phyloP scores from a whole-genome alignment of 2,797 vertebrate species.

The Scyliorhinus canicula region DNA sequence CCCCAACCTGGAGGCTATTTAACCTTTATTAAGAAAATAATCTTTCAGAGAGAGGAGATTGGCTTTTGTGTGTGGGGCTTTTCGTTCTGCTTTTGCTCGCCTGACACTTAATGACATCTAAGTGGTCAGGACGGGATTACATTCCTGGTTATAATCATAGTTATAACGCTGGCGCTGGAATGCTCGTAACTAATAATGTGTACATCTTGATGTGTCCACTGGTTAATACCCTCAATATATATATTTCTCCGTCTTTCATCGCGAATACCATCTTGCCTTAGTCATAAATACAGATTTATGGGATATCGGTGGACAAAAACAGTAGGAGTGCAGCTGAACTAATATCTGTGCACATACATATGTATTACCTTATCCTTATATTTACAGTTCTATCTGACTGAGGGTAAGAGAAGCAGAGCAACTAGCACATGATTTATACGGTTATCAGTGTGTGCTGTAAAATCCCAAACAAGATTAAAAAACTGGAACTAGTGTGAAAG shows the following conservation, averaged over 20 bases:
- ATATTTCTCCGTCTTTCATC: background rate
- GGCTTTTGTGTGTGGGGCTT: background rate
- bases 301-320: background rate
- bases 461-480: background rate
- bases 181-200: background rate
- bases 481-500: background rate
- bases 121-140: background rate
- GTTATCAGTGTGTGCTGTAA: background rate
- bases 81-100: background rate
- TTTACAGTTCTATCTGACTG: background rate
- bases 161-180: background rate
- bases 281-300: conserved; percentile 14
- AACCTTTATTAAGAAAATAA: conserved; percentile 29
- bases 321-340: background rate
- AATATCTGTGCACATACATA: background rate
- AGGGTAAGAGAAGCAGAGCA: background rate
- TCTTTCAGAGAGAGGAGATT: background rate
- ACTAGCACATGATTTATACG: background rate
- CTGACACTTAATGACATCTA: background rate
- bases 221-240: background rate
- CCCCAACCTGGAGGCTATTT: background rate
- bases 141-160: background rate
- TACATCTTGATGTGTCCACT: background rate
- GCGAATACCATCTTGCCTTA: background rate
- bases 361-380: background rate